Conservation (phyloP, 2,888 invertebrate species). For the Melinaea marsaeus region DNA sequence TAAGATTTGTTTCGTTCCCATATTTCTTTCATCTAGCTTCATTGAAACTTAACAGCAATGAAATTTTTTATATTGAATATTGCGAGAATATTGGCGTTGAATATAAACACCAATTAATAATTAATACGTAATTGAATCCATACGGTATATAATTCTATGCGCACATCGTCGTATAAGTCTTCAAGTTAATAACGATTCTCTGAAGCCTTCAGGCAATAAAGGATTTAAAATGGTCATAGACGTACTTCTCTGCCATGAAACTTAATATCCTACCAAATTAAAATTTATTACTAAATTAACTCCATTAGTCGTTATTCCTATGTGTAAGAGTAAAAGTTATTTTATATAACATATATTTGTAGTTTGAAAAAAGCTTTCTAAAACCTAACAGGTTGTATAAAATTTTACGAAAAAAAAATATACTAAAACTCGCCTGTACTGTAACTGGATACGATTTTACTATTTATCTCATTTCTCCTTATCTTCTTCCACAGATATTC, state of each 20-base stretch:
- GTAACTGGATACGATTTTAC: neutral
- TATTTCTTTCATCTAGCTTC: neutral
- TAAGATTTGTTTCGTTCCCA: neutral
- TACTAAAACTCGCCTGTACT: neutral
- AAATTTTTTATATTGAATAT: too few relatives aligned
- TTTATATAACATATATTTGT: neutral
- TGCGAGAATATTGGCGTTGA: too few relatives aligned
- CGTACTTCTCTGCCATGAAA: constrained; percentile 18
- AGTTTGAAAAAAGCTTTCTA: neutral
- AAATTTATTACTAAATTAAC: constrained; percentile 27
- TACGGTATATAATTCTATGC: neutral
- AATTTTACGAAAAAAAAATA: constrained; percentile 6
- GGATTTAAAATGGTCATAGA: constrained; percentile 32
- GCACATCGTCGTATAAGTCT: constrained; percentile 9
- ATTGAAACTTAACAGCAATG: neutral
- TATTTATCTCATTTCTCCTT: too few relatives aligned
- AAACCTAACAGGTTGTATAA: neutral
- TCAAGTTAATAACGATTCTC: constrained; percentile 13
- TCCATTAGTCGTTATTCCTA: constrained; percentile 13
- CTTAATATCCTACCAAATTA: constrained; percentile 24
- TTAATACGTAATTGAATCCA: neutral
- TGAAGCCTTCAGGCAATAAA: constrained; percentile 13
- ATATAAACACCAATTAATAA: too few relatives aligned
- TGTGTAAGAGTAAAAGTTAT: too few relatives aligned
- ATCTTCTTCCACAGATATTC: constrained; percentile 83